A percentile compares a stretch with the other conserved stretches of the same genome.
phyloP scores from a whole-genome alignment of 35 echinoderm and acorn worm species.

The Patiria miniata region DNA sequence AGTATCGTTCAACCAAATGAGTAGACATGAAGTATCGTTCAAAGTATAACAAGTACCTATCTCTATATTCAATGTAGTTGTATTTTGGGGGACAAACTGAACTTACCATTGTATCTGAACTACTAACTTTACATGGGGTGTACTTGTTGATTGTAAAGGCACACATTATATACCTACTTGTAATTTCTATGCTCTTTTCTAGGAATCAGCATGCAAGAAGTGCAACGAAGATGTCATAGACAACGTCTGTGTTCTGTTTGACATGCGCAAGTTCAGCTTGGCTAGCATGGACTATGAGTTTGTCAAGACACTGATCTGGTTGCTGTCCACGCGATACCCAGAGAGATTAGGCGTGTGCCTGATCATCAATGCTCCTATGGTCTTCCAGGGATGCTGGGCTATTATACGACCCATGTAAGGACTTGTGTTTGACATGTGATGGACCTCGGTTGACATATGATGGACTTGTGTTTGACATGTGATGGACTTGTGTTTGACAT shows the following conservation, averaged over 20 bases:
- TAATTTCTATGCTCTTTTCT: background rate
- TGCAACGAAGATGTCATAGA: slow-evolving; percentile 57
- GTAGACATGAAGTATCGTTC: too few relatives aligned
- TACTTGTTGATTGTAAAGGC: too few relatives aligned
- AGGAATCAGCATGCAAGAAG: slow-evolving; percentile 61
- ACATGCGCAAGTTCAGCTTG: slow-evolving; percentile 48
- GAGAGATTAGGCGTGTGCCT: slow-evolving; percentile 55
- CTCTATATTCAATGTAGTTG: too few relatives aligned
- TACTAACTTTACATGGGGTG: too few relatives aligned
- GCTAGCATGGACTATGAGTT: slow-evolving; percentile 51
- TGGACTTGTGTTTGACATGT: too few relatives aligned
- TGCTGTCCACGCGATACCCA: slow-evolving; percentile 41
- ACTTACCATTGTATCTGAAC: too few relatives aligned
- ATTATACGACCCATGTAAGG: slow-evolving; percentile 57
- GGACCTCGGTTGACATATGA: too few relatives aligned
- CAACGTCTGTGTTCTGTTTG: slow-evolving; percentile 57
- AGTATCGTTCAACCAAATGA: too few relatives aligned
- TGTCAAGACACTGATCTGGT: slow-evolving; percentile 55
- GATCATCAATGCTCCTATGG: slow-evolving; percentile 47
- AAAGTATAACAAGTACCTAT: too few relatives aligned
- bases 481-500: too few relatives aligned
- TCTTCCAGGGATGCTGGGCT: slow-evolving; percentile 60
- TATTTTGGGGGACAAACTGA: too few relatives aligned
- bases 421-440: background rate
- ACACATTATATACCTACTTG: background rate